These are phyloP conservation scores for Rhopalosiphum padi DNA, from an alignment of 1,140 invertebrate species.

Conservation along the genomic window DNA sequence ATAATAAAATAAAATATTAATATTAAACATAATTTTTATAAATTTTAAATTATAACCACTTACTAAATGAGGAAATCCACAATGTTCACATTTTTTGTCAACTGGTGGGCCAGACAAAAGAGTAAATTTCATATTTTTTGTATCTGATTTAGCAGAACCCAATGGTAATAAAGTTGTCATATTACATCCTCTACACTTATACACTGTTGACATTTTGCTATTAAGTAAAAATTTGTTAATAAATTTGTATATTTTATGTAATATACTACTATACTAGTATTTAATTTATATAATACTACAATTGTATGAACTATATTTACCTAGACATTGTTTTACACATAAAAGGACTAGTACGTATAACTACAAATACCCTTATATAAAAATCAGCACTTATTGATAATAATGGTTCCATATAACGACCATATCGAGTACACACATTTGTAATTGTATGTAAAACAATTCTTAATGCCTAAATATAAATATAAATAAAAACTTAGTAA, in stretches of 20 bases:
- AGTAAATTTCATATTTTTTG: constrained; percentile 70
- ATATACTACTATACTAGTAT: neutral
- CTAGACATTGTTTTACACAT: constrained; percentile 85
- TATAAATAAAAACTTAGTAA: constrained; percentile 52
- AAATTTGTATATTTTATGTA: neutral
- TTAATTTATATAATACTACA: neutral
- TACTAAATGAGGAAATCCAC: constrained; percentile 76
- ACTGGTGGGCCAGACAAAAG: constrained; percentile 75
- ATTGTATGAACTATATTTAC: constrained; percentile 64
- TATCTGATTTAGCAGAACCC: constrained; percentile 69
- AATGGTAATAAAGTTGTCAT: constrained; percentile 78
- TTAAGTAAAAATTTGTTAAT: constrained; percentile 59
- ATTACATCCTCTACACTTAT: constrained; percentile 89
- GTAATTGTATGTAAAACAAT: constrained; percentile 92
- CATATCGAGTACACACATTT: constrained; percentile 89
- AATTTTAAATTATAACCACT: constrained; percentile 62
- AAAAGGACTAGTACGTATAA: constrained; percentile 77
- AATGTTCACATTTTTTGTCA: constrained; percentile 75
- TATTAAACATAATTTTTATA: neutral
- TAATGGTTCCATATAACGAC: constrained; percentile 89
- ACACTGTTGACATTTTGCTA: constrained; percentile 84
- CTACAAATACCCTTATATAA: constrained; percentile 95
- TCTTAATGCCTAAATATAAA: constrained; percentile 75
- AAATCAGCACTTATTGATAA: constrained; percentile 95
- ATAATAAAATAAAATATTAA: neutral